phyloP scores from a whole-genome alignment of 2,797 vertebrate genomes.

The Gallinago stenura region DNA sequence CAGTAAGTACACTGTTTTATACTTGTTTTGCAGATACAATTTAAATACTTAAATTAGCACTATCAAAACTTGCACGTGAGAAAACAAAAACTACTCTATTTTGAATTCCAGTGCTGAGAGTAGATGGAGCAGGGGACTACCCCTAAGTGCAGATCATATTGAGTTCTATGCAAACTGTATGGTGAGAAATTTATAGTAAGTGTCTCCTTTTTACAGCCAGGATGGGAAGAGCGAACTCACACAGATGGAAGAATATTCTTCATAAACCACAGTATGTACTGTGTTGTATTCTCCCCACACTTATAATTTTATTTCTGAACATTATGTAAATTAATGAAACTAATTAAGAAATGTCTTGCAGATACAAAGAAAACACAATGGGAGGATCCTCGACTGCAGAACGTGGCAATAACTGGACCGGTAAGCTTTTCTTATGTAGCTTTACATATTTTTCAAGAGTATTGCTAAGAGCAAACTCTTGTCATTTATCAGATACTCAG shows the following conservation, averaged over 20 bases:
- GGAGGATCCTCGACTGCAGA: conserved; percentile 96
- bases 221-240: conserved; percentile 96
- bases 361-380: conserved; percentile 96
- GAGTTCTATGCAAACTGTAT: background rate
- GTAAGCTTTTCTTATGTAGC: conserved; percentile 77
- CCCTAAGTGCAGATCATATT: background rate
- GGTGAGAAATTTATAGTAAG: background rate
- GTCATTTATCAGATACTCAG: background rate
- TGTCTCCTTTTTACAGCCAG: conserved; percentile 82
- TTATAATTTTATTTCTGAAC: background rate
- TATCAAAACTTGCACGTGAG: background rate
- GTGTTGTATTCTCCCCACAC: background rate
- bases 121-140: background rate
- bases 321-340: background rate
- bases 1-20: conserved; percentile 79
- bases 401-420: conserved; percentile 92
- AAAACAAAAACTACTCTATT: background rate
- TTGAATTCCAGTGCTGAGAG: background rate
- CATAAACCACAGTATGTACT: conserved; percentile 93
- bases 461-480: background rate
- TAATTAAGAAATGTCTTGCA: conserved; percentile 64
- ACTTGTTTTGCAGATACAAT: background rate
- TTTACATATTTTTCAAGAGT: background rate
- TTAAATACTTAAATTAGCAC: background rate
- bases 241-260: conserved; percentile 94